Conservation (phyloP, 2,113 vertebrate genomes). For the Eudyptes chrysolophus region DNA sequence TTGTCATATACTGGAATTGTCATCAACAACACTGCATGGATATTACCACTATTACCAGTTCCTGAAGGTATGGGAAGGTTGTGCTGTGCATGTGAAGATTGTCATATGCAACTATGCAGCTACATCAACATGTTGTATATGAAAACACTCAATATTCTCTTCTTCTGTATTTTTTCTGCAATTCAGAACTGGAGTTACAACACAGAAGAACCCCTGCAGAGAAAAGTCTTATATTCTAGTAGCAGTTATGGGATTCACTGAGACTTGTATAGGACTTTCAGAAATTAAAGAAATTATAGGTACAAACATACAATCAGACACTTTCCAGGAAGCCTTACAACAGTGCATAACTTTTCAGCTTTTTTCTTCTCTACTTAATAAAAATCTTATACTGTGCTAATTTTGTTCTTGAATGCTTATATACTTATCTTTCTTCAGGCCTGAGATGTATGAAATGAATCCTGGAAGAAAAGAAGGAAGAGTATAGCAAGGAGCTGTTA, state of each 20-base stretch:
- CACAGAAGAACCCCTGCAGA: neutral
- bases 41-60: neutral
- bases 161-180: neutral
- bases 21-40: neutral
- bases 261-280: neutral
- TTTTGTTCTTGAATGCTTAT: neutral
- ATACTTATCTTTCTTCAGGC: neutral
- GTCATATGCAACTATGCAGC: neutral
- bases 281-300: neutral
- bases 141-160: neutral
- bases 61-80: neutral
- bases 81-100: neutral
- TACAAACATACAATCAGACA: neutral
- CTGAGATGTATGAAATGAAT: neutral
- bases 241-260: neutral
- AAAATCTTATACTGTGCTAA: neutral
- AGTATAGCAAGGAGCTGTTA: neutral
- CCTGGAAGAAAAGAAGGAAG: neutral
- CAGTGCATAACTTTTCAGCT: neutral
- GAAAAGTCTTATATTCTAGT: neutral
- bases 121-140: neutral
- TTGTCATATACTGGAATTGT: neutral
- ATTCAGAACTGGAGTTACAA: neutral
- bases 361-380: neutral
- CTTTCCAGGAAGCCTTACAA: neutral